A percentile compares a stretch with the other conserved stretches of the same genome.
phyloP scores from a whole-genome alignment of 2,888 invertebrate species.

The Polydrusus cervinus region DNA sequence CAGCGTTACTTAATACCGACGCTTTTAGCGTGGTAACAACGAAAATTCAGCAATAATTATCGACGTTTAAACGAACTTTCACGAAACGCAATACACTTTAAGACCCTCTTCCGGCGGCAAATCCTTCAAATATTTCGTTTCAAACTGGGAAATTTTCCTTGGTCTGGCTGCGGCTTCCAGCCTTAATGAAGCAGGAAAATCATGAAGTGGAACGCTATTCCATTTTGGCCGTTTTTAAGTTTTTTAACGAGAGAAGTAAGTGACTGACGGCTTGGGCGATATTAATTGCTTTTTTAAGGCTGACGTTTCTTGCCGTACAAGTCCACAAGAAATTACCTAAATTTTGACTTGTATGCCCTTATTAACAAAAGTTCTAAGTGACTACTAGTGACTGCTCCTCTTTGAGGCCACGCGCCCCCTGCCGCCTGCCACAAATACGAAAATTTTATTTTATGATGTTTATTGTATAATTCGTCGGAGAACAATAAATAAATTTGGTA shows the following conservation, averaged over 20 bases:
- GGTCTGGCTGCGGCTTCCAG: constrained; percentile 53
- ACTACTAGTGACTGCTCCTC: too few relatives aligned
- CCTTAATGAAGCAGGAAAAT: constrained; percentile 61
- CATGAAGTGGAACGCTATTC: constrained; percentile 61
- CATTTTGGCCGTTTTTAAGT: constrained; percentile 56
- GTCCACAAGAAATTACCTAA: not conserved
- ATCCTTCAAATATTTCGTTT: constrained; percentile 52
- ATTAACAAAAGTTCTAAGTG: too few relatives aligned
- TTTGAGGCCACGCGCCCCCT: too few relatives aligned
- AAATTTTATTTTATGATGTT: too few relatives aligned
- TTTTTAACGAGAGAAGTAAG: constrained; percentile 42
- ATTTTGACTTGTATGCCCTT: not conserved
- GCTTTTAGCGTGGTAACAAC: constrained; percentile 36
- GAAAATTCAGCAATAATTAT: constrained; percentile 50
- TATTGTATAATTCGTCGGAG: too few relatives aligned
- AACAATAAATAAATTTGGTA: too few relatives aligned
- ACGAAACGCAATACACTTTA: constrained; percentile 51
- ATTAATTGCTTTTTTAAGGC: constrained; percentile 51
- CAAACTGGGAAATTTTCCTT: constrained; percentile 47
- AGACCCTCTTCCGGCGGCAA: constrained; percentile 51
- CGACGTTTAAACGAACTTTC: constrained; percentile 52
- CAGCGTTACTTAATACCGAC: constrained; percentile 26
- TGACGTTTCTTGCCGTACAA: not conserved
- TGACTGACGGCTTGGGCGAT: constrained; percentile 49
- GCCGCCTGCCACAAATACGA: too few relatives aligned